phyloP scores from a whole-genome alignment of 2,888 invertebrate genomes.

The Trissolcus brochymenae region DNA sequence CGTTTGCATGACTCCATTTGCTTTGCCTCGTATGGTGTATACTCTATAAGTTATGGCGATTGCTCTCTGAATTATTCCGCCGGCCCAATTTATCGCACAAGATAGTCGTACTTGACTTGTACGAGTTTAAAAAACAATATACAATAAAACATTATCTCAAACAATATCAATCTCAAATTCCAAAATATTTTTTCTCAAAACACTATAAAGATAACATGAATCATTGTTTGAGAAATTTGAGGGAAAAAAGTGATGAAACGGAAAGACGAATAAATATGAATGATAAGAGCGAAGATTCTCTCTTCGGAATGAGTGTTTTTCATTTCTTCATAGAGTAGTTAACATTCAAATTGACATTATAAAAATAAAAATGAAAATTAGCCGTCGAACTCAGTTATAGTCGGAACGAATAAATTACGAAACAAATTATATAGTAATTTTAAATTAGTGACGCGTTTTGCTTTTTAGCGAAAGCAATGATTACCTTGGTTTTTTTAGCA shows the following conservation, averaged over 20 bases:
- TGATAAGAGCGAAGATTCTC: too few species aligned
- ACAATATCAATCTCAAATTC: too few species aligned
- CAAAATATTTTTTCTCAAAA: too few species aligned
- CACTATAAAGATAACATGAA: too few species aligned
- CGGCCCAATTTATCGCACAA: slow-evolving; percentile 5
- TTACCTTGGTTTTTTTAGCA: slow-evolving; percentile 9
- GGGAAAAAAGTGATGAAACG: too few species aligned
- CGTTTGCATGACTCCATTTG: neutral
- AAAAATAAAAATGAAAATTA: slow-evolving; percentile 11
- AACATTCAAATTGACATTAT: slow-evolving; percentile 5
- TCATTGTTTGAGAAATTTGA: too few species aligned
- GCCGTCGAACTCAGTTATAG: neutral
- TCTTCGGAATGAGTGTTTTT: too few species aligned
- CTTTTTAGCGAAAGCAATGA: slow-evolving; percentile 14
- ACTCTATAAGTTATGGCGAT: slow-evolving; percentile 12
- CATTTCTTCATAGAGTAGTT: neutral
- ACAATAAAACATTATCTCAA: neutral
- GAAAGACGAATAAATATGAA: too few species aligned
- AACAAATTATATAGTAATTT: slow-evolving; percentile 14
- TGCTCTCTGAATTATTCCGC: slow-evolving; percentile 7
- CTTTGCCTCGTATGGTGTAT: neutral
- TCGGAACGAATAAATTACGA: slow-evolving; percentile 12
- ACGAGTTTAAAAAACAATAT: neutral
- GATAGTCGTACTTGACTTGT: neutral
- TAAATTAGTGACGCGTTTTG: slow-evolving; percentile 13